A percentile compares a stretch with the other conserved stretches of the same genome.
Conservation (phyloP, 2,888 invertebrate species). For the Melanostoma mellinum region DNA sequence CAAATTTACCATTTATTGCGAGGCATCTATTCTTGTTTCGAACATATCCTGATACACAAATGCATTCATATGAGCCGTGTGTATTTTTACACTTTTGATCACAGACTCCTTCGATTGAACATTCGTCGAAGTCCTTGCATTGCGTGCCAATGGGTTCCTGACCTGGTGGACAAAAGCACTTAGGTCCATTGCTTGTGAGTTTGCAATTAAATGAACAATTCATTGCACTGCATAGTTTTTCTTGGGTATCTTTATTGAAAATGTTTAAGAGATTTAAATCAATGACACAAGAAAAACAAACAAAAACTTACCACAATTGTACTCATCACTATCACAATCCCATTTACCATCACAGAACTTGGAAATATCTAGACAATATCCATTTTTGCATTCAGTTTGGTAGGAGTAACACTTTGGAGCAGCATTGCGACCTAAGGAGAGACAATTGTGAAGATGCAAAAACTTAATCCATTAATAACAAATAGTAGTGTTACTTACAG, state of each 20-base stretch:
- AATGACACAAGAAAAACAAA: neutral
- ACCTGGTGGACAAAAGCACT: conserved; percentile 89
- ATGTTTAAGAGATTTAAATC: neutral
- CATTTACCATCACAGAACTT: conserved; percentile 81
- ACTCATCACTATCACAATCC: conserved; percentile 82
- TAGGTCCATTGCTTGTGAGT: conserved; percentile 87
- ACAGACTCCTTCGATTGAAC: conserved; percentile 87
- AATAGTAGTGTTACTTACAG: conserved; percentile 83
- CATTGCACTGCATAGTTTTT: conserved; percentile 82
- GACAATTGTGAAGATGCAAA: conserved; percentile 11
- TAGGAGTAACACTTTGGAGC: conserved; percentile 86
- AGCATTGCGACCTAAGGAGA: conserved; percentile 83
- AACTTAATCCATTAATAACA: conserved; percentile 6
- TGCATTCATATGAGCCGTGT: conserved; percentile 87
- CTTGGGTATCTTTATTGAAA: conserved; percentile 77
- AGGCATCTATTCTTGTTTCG: conserved; percentile 85
- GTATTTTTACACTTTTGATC: conserved; percentile 89
- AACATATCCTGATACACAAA: conserved; percentile 88
- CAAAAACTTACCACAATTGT: conserved; percentile 79
- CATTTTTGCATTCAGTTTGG: conserved; percentile 85
- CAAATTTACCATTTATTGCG: conserved; percentile 86
- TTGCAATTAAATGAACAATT: conserved; percentile 87
- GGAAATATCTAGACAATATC: conserved; percentile 80
- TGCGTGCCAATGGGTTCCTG: conserved; percentile 84
- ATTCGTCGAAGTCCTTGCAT: conserved; percentile 91